Base-by-base conservation (phyloP, 1,140 invertebrate species). In the Calliopsis andreniformis region DNA sequence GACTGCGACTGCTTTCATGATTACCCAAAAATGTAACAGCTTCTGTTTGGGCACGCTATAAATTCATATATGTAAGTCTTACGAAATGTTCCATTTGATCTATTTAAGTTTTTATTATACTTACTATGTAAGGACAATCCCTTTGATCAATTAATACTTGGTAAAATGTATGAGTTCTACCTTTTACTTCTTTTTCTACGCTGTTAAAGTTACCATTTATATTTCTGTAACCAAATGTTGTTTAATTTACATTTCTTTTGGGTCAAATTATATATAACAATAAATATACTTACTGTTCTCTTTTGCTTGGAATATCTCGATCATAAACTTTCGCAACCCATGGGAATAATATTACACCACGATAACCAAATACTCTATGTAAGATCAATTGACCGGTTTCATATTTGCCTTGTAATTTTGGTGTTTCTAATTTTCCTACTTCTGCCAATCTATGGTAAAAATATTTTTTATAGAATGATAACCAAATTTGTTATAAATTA, bases 11-110 rank as follows among this genome's bases (percentile, higher is more conserved):
- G 20, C 97, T 98, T 90, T 99, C 98, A 91, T 98, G 98, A 89
- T 98, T 98, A 5, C 98, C 98, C 28, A 99, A 92, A 92, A 99
- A 99, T n/a, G 98, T 99, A 0, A 99, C 98, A 39, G 98, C 97
- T 93, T 99, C 98, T 49, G 98, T 98, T 93, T 99, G 98, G 7
- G 98, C 97, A 88, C 98, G 94, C 97, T 98, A 86, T 25, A 92
- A 88, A 86, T 18, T 30, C 7, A 61, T 72, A 82, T 30, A 69
- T 23, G 67, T 42, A 42, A 76, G 20, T 47, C 16, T 79, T 68
- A 56, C 10, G 68, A n/a, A 39, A 53, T 16, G 7, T 66, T 8
- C 63, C 39, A 43, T 71, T n/a, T 14, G 61, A 16, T 42, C 6
- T 20, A 23, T 7, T 1, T 39, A 71, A 42, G 18, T 30, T 39